Base-by-base conservation (phyloP, 2,113 vertebrate species). In the Hippolais icterina region DNA sequence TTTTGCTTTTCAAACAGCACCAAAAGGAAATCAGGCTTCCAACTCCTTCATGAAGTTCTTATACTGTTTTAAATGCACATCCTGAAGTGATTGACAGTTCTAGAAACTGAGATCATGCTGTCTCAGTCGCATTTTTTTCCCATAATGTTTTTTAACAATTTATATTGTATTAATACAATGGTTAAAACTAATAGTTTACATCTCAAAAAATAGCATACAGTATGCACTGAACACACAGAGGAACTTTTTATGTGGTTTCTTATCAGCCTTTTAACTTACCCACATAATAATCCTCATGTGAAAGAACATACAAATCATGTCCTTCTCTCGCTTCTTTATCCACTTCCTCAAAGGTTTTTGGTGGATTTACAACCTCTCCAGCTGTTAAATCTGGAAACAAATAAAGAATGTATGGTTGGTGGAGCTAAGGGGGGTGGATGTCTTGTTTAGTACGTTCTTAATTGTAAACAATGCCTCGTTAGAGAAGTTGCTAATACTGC, bases 241-340 rank as follows among this genome's bases (percentile, higher is more conserved):
- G 22, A 63, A 63, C 12, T 33, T 80, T 50, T 47, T 5, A n/a
- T 7, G 5, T 1, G 1, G 7, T n/a, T 89, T 72, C 37, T 81
- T 41, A 69, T 3, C 17, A 92, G 29, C 17, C 49, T 83, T 72
- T 57, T n/a, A 68, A 79, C 95, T 91, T 95, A 98, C 98, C 98
- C 39, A 56, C 96, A n/a, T 96, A 97, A 87, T 98, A 99, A 89
- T 97, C 97, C 42, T 97, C 98, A 88, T 99, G 98, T 77, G 98
- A 98, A 9, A 96, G 64, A 37, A 98, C 4, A 10, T 98, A 99
- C 65, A 97, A 61, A 39, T 98, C 83, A 10, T 98, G 99, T 65
- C 97, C 98, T 91, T 97, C 96, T 68, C 94, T 83, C 10, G 89
- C 95, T 94, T 99, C 98, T 91, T 78, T 94, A 76, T 98, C 95